Evolutionary conservation across 1,140 invertebrate species (phyloP).

Genomic region (Achroia grisella): DNA sequence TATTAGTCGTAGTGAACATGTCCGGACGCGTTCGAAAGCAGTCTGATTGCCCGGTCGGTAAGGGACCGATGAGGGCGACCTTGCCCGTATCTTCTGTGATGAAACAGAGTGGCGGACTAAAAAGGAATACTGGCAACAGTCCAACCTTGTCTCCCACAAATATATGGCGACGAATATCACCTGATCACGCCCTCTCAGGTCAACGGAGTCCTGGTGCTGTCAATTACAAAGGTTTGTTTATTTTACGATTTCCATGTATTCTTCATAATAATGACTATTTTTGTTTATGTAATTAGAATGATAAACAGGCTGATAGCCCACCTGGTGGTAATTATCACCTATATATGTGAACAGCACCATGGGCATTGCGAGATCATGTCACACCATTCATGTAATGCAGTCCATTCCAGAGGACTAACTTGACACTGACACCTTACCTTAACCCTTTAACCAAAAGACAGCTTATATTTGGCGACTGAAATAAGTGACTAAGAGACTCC

Average conservation of each 20-base stretch:
- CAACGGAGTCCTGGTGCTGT: conserved; percentile 82
- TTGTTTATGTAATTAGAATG: too few relatives aligned
- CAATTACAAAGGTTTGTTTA: conserved; percentile 78
- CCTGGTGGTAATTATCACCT: too few relatives aligned
- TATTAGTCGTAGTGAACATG: conserved; percentile 57
- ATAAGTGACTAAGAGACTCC: too few relatives aligned
- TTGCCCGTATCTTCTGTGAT: conserved; percentile 82
- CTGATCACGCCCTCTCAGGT: conserved; percentile 79
- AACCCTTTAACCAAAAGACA: too few relatives aligned
- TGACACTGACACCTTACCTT: too few relatives aligned
- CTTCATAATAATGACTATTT: too few relatives aligned
- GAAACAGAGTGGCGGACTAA: conserved; percentile 75
- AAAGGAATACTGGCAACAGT: conserved; percentile 78
- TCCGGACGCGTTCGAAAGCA: conserved; percentile 80
- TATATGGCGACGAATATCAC: conserved; percentile 78
- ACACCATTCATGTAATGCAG: too few relatives aligned
- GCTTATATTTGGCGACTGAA: too few relatives aligned
- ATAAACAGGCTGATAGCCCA: too few relatives aligned
- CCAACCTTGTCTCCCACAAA: conserved; percentile 79
- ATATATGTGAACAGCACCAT: too few relatives aligned
- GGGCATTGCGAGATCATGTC: too few relatives aligned
- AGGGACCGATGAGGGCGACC: conserved; percentile 83
- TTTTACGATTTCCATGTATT: neutral
- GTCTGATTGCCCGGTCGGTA: conserved; percentile 78
- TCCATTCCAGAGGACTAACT: too few relatives aligned